phyloP scores from a whole-genome alignment of 2,113 vertebrate species.

The Aramus guarauna region DNA sequence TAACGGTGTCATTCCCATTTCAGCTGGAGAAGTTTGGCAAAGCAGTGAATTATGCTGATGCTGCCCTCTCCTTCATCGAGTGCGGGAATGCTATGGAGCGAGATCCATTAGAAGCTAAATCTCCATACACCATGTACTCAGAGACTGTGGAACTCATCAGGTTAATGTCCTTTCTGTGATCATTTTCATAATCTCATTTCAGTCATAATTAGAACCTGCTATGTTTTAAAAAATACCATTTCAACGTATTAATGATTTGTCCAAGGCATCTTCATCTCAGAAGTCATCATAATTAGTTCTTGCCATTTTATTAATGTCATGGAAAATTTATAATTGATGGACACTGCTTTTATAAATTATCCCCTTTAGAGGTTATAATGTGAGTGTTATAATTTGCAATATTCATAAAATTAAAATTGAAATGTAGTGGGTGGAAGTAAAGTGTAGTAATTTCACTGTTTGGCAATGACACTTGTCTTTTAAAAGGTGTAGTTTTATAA shows the following conservation, averaged over 20 bases:
- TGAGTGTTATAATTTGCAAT: conserved; percentile 75
- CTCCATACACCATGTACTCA: conserved; percentile 97
- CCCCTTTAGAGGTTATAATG: conserved; percentile 76
- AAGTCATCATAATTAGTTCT: conserved; percentile 80
- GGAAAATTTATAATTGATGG: conserved; percentile 81
- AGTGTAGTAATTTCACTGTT: conserved; percentile 72
- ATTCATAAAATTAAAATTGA: conserved; percentile 80
- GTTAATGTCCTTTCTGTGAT: conserved; percentile 78
- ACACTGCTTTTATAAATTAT: conserved; percentile 79
- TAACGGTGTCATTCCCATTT: conserved; percentile 59
- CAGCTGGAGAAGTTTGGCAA: conserved; percentile 97
- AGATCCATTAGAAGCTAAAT: conserved; percentile 96
- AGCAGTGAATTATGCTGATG: conserved; percentile 96
- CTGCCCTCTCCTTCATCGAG: conserved; percentile 96
- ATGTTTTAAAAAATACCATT: conserved; percentile 74
- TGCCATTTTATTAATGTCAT: conserved; percentile 81
- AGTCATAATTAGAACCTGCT: conserved; percentile 73
- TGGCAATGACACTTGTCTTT: conserved; percentile 69
- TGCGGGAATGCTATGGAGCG: conserved; percentile 98
- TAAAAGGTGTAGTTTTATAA: conserved; percentile 69
- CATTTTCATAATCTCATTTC: conserved; percentile 74
- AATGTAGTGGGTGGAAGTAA: conserved; percentile 73
- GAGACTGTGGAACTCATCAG: conserved; percentile 99
- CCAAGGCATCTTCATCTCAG: conserved; percentile 74
- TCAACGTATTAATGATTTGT: conserved; percentile 75